phyloP scores from a whole-genome alignment of 1,140 invertebrate species.

The Drosophila sulfurigaster region DNA sequence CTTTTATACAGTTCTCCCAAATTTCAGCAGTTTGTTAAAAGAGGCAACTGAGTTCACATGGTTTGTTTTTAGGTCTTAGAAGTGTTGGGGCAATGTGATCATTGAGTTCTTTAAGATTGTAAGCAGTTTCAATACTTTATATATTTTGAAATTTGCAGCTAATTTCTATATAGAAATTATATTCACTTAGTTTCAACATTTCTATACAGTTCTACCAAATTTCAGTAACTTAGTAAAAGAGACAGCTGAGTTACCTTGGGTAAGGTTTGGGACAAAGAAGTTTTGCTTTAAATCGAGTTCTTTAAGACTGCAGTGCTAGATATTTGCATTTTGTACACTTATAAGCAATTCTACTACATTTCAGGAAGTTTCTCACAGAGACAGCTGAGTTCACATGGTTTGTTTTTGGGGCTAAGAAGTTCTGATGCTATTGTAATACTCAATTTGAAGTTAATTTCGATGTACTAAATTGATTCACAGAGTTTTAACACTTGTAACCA shows the following conservation, averaged over 20 bases:
- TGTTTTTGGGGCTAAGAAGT: background rate
- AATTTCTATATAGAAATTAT: too few relatives aligned
- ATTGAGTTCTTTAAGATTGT: background rate
- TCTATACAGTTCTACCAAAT: background rate
- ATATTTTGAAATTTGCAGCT: too few relatives aligned
- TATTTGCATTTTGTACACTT: too few relatives aligned
- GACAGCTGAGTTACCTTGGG: too few relatives aligned
- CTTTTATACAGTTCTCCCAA: background rate
- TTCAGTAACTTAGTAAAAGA: too few relatives aligned
- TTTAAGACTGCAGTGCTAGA: too few relatives aligned
- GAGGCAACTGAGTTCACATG: too few relatives aligned
- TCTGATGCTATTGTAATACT: background rate
- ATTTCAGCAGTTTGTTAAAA: background rate
- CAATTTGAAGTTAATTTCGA: too few relatives aligned
- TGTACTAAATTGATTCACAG: background rate
- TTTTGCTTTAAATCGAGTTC: too few relatives aligned
- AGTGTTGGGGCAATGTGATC: too few relatives aligned
- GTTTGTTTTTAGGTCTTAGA: background rate
- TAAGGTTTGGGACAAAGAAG: too few relatives aligned
- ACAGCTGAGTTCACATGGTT: background rate
- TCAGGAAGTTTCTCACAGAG: background rate
- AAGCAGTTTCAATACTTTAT: too few relatives aligned
- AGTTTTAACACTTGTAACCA: background rate
- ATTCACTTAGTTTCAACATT: background rate
- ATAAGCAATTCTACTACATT: background rate